A percentile compares a stretch with the other conserved stretches of the same genome.
Conservation (phyloP, 2,888 invertebrate genomes). For the Leucoma salicis region DNA sequence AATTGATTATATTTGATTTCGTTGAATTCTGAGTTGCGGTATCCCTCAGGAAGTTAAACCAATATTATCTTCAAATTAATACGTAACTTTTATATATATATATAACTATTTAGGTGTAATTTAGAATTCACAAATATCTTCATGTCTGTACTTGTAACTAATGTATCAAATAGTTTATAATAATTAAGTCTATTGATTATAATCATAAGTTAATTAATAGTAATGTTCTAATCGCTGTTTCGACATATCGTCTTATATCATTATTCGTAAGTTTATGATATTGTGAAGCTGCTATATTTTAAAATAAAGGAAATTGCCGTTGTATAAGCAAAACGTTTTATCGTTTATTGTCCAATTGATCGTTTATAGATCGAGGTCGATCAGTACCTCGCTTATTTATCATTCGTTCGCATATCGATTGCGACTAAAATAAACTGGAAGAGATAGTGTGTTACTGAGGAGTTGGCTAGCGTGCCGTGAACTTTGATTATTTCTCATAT, state of each 20-base stretch:
- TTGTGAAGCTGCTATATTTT: conserved; percentile 82
- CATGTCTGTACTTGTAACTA: conserved; percentile 63
- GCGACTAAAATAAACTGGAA: conserved; percentile 76
- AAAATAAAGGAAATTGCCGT: conserved; percentile 81
- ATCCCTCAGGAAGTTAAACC: conserved; percentile 80
- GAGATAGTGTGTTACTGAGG: conserved; percentile 75
- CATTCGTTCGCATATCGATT: conserved; percentile 67
- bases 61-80: conserved; percentile 55
- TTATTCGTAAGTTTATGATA: conserved; percentile 73
- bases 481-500: conserved; percentile 42
- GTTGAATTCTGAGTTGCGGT: conserved; percentile 54
- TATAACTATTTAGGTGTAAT: conserved; percentile 49
- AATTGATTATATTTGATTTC: conserved; percentile 39
- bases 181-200: conserved; percentile 57
- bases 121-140: conserved; percentile 57
- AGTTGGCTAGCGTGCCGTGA: conserved; percentile 70
- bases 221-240: conserved; percentile 79
- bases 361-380: conserved; percentile 64
- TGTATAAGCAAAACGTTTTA: conserved; percentile 79
- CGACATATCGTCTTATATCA: conserved; percentile 79
- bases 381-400: conserved; percentile 64
- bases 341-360: conserved; percentile 76
- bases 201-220: conserved; percentile 68
- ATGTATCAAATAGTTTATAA: conserved; percentile 73
- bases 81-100: conserved; percentile 51